A percentile compares a stretch with the other conserved stretches of the same genome.
Evolutionary conservation across 2,113 vertebrate genomes (phyloP).

Genomic region (Colossoma macropomum): DNA sequence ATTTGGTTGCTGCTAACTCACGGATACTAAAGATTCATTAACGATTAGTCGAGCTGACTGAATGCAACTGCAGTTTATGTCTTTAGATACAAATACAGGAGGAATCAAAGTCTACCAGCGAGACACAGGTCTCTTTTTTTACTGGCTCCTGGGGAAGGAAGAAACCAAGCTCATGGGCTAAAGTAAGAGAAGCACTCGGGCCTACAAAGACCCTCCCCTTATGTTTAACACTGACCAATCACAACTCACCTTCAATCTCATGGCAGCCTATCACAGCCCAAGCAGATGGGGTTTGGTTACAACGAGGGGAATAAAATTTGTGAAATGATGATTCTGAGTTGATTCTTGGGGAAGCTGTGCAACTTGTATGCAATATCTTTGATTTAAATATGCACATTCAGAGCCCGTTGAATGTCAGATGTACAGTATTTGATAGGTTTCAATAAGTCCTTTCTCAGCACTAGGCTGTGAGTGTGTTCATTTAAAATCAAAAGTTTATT

Average conservation of each 20-base stretch:
- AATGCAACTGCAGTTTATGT: constrained; percentile 76
- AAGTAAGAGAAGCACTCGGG: constrained; percentile 76
- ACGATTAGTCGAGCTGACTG: constrained; percentile 47
- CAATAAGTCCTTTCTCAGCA: constrained; percentile 1
- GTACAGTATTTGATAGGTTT: neutral
- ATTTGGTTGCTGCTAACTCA: constrained; percentile 41
- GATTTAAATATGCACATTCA: neutral
- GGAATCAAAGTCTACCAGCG: constrained; percentile 76
- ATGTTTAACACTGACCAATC: constrained; percentile 60
- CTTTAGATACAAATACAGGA: constrained; percentile 79
- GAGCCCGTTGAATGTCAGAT: neutral
- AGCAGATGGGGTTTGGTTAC: constrained; percentile 58
- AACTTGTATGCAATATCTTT: constrained; percentile 27
- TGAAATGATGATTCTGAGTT: constrained; percentile 62
- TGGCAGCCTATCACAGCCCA: constrained; percentile 46
- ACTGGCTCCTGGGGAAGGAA: constrained; percentile 83
- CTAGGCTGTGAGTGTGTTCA: neutral
- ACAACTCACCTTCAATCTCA: constrained; percentile 60
- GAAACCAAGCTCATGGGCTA: constrained; percentile 77
- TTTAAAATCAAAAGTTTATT: constrained; percentile 16
- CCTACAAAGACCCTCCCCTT: constrained; percentile 49
- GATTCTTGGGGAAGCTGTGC: constrained; percentile 26
- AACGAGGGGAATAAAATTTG: constrained; percentile 58
- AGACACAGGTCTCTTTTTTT: constrained; percentile 81
- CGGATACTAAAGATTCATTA: constrained; percentile 14